A percentile compares a stretch with the other conserved stretches of the same genome.
Conservation (phyloP, 2,888 invertebrate genomes). For the Apodemia mormo region DNA sequence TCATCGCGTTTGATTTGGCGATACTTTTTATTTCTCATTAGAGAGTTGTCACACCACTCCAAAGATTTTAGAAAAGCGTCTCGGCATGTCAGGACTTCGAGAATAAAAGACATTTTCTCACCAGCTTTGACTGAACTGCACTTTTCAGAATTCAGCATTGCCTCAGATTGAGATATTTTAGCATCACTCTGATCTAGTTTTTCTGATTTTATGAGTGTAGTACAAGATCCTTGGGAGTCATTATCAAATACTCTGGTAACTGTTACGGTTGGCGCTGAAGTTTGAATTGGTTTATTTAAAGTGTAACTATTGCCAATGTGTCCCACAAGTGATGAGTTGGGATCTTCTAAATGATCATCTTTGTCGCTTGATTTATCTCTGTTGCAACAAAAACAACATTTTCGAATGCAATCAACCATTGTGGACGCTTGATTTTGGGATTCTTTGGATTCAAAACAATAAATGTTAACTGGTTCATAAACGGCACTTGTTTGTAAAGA, state of each 20-base stretch:
- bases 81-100: constrained; percentile 67
- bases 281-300: constrained; percentile 43
- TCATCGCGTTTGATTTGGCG: constrained; percentile 65
- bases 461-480: constrained; percentile 60
- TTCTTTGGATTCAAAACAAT: constrained; percentile 44
- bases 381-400: constrained; percentile 56
- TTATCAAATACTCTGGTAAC: constrained; percentile 48
- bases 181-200: constrained; percentile 40
- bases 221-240: constrained; percentile 55
- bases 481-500: constrained; percentile 21
- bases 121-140: constrained; percentile 62
- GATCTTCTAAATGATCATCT: constrained; percentile 51
- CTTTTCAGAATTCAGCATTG: constrained; percentile 20
- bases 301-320: constrained; percentile 60
- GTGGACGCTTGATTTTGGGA: constrained; percentile 39
- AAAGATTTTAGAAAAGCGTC: constrained; percentile 72
- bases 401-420: constrained; percentile 48
- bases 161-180: not conserved
- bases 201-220: constrained; percentile 54
- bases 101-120: constrained; percentile 74
- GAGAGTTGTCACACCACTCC: constrained; percentile 76
- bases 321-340: constrained; percentile 56
- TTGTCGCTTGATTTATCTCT: constrained; percentile 41
- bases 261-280: constrained; percentile 40
- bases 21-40: constrained; percentile 69